phyloP scores from a whole-genome alignment of 2,888 invertebrate genomes.

The Pandemis cinnamomeana region DNA sequence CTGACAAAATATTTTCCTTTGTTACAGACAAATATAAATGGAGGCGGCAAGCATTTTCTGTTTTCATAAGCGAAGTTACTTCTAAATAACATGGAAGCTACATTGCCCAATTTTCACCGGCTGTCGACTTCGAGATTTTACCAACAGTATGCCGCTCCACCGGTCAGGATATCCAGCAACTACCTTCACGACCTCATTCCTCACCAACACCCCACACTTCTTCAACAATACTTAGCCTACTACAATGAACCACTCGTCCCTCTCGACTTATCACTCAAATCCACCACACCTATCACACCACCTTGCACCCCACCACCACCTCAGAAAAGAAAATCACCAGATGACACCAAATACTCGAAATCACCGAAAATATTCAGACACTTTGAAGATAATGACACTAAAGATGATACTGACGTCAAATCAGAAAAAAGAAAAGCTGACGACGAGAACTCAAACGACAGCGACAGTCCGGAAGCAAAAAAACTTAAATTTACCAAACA shows the following conservation, averaged over 20 bases:
- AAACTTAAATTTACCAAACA: slow-evolving; percentile 77
- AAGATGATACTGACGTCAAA: slow-evolving; percentile 61
- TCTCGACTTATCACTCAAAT: slow-evolving; percentile 90
- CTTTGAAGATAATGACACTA: slow-evolving; percentile 69
- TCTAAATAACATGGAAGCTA: slow-evolving; percentile 71
- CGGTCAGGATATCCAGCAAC: slow-evolving; percentile 70
- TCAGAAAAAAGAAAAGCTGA: slow-evolving; percentile 62
- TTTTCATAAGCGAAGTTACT: slow-evolving; percentile 26
- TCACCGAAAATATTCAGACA: slow-evolving; percentile 75
- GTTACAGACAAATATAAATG: slow-evolving; percentile 55
- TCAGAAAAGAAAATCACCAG: slow-evolving; percentile 77
- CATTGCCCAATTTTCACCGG: slow-evolving; percentile 75
- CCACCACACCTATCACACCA: slow-evolving; percentile 89
- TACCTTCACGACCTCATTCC: slow-evolving; percentile 77
- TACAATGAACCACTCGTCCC: slow-evolving; percentile 87
- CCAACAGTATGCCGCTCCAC: slow-evolving; percentile 75
- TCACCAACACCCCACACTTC: slow-evolving; percentile 74
- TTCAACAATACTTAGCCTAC: slow-evolving; percentile 84
- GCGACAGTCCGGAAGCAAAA: slow-evolving; percentile 77
- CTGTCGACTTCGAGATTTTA: slow-evolving; percentile 73
- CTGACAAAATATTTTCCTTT: slow-evolving; percentile 45
- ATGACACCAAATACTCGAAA: slow-evolving; percentile 69
- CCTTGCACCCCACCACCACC: slow-evolving; percentile 90
- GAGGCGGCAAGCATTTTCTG: slow-evolving; percentile 33
- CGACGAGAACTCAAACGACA: slow-evolving; percentile 73